Evolutionary conservation across 2,797 vertebrate genomes (phyloP), one percentile per base, ranked within the genome.

Genomic region (Myotis findleyi): DNA sequence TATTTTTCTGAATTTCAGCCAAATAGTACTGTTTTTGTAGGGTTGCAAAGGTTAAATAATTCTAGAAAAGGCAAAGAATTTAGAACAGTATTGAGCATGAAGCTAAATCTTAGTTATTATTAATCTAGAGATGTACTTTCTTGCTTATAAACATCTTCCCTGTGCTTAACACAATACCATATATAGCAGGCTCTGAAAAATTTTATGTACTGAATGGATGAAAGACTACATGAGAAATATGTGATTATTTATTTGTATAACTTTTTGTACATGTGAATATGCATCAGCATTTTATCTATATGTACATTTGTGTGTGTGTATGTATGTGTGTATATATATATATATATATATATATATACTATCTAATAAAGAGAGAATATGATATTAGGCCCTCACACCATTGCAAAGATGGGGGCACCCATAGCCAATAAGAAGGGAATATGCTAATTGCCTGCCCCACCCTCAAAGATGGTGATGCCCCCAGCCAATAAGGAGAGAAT

Each of bases 31-130:
- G 21, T 87, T 76, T 20, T 23, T 14, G 21, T n/a, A 59, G 7
- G 5, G 6, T 36, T 38, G 44, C 30, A 64, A 59, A 17, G 1
- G 68, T 53, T 62, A 86, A 66, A 2, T 62, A 72, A 36, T 17
- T 53, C 38, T 88, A 77, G 33, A 85, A 68, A 30, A 59, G n/a
- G 9, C 8, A 81, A 75, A 88, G 10, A 87, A 55, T 38, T 86
- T 72, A 77, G 6, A 85, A 59, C 2, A 38, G 9, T 57, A 59
- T 51, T 18, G 64, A 85, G 6, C 17, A 53, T 59, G 12, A 18
- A n/a, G 76, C 33, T 79, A 94, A 92, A 62, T 68, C n/a, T 79
- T 92, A 36, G 41, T 90, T 92, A 18, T 47, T 55, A 62, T 38
- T 66, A 21, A 38, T 76, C 6, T 49, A 82, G 62, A n/a, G 57